These are phyloP conservation scores for Cryptotermes secundus DNA, from an alignment of 1,140 invertebrate genomes.

Conservation along the genomic window DNA sequence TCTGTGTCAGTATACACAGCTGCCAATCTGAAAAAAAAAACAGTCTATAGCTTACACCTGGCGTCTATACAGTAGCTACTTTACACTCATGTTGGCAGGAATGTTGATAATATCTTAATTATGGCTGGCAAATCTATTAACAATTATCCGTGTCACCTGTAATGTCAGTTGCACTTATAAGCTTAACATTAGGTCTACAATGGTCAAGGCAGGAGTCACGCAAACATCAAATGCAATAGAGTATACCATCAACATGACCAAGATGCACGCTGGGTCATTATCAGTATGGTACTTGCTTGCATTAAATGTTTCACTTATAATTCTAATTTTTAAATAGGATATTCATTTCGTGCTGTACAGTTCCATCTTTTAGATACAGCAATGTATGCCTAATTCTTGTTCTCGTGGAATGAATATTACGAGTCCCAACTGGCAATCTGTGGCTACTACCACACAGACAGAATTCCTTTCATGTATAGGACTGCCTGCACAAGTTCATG, in stretches of 20 bases:
- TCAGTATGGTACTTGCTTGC: too few species aligned
- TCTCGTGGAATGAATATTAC: too few species aligned
- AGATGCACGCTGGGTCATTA: too few species aligned
- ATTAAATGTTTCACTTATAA: too few species aligned
- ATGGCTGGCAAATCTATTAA: conserved; percentile 27
- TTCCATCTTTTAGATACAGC: too few species aligned
- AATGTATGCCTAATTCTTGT: too few species aligned
- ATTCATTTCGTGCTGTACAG: too few species aligned
- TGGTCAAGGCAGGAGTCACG: not conserved
- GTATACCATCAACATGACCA: too few species aligned
- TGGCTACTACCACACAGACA: too few species aligned
- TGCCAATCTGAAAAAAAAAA: not conserved
- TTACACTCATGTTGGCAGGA: conserved; percentile 22
- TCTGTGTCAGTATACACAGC: not conserved
- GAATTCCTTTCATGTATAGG: too few species aligned
- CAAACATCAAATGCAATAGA: not conserved
- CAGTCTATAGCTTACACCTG: not conserved
- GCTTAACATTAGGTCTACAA: conserved; percentile 20
- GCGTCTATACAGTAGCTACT: not conserved
- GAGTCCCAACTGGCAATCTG: too few species aligned
- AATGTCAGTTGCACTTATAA: conserved; percentile 7
- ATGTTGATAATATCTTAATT: conserved; percentile 28
- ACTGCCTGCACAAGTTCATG: not conserved
- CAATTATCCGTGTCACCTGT: conserved; percentile 19
- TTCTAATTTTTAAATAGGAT: too few species aligned